A percentile compares a stretch with the other conserved stretches of the same genome.
Evolutionary conservation across 2,888 invertebrate species (phyloP).

Genomic region (Nymphalis polychloros): DNA sequence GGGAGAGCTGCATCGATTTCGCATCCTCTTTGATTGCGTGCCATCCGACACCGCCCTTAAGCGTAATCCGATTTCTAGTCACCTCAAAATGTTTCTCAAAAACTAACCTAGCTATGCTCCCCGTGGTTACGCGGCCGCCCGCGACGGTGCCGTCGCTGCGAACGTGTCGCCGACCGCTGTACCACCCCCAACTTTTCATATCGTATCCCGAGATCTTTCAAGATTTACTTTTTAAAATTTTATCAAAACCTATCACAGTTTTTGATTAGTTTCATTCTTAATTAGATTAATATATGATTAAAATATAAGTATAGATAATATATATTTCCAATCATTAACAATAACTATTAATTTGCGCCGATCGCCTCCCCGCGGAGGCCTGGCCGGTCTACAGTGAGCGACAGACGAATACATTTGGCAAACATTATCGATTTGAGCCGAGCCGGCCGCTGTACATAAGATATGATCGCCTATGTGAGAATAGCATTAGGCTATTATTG

Average conservation of each 20-base stretch:
- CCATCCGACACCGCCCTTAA: conserved; percentile 52
- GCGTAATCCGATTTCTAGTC: conserved; percentile 56
- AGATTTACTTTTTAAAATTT: conserved; percentile 75
- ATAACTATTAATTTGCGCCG: conserved; percentile 78
- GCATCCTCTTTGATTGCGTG: conserved; percentile 48
- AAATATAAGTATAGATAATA: conserved; percentile 81
- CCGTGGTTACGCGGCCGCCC: conserved; percentile 34
- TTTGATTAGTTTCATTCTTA: conserved; percentile 81
- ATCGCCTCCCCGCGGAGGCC: conserved; percentile 51
- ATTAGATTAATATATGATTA: conserved; percentile 80
- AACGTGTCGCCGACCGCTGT: conserved; percentile 14
- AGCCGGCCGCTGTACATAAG: conserved; percentile 54
- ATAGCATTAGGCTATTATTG: conserved; percentile 79
- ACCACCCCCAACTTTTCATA: conserved; percentile 41
- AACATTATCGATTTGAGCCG: conserved; percentile 49
- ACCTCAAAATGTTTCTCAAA: conserved; percentile 68
- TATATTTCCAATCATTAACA: conserved; percentile 79
- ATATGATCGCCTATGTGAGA: conserved; percentile 77
- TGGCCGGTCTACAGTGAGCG: conserved; percentile 48
- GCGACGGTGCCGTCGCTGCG: conserved; percentile 6
- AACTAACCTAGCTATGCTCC: conserved; percentile 64
- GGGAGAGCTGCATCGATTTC: conserved; percentile 65
- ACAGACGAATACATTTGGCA: conserved; percentile 54
- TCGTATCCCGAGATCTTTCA: conserved; percentile 48
- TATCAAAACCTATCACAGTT: conserved; percentile 83